Evolutionary conservation across 2,888 invertebrate species (phyloP).

Genomic region (Synergus laeviventris): DNA sequence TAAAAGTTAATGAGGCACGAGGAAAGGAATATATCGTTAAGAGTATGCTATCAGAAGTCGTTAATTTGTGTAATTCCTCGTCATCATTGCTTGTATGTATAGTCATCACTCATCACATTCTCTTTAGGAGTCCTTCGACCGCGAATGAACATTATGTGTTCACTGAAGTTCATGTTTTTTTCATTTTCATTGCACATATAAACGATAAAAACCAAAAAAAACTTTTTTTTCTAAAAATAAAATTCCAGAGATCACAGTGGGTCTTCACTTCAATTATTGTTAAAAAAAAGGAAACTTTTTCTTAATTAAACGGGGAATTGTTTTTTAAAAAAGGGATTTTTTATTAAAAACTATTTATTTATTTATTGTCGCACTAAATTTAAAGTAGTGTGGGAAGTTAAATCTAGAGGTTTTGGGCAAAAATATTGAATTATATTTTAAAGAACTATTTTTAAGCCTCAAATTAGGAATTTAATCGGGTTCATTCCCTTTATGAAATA

Average conservation of each 20-base stretch:
- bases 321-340: too few relatives aligned
- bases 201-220: background rate
- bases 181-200: background rate
- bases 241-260: too few relatives aligned
- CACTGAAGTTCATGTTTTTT: background rate
- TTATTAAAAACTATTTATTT: too few relatives aligned
- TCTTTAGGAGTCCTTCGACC: background rate
- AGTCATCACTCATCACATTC: background rate
- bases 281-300: too few relatives aligned
- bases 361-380: too few relatives aligned
- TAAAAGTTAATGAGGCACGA: background rate
- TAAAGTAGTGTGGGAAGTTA: too few relatives aligned
- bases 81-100: background rate
- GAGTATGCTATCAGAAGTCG: background rate
- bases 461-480: background rate
- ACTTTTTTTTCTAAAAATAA: background rate
- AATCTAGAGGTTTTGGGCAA: too few relatives aligned
- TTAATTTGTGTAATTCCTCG: slow-evolving; percentile 8
- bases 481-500: background rate
- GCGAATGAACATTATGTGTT: background rate
- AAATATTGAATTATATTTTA: too few relatives aligned
- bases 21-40: background rate
- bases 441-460: background rate
- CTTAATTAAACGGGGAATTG: too few relatives aligned
- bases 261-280: too few relatives aligned